Conservation (phyloP, 2,888 invertebrate species). For the Plebejus argus region DNA sequence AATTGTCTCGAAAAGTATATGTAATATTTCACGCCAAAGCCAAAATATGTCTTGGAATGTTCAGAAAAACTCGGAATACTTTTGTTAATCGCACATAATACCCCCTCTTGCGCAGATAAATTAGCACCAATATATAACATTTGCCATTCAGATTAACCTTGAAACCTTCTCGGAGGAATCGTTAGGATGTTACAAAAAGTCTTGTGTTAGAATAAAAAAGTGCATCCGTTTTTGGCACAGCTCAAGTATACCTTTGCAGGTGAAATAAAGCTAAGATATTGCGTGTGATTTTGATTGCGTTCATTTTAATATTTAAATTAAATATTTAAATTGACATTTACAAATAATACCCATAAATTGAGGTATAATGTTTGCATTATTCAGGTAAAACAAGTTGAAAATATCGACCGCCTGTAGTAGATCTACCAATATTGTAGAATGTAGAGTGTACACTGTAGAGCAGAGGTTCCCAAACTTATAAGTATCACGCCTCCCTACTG, state of each 20-base stretch:
- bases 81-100: constrained; percentile 11
- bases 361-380: neutral
- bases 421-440: too few relatives aligned
- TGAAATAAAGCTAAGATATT: constrained; percentile 4
- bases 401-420: too few relatives aligned
- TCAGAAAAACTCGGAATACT: neutral
- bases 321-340: neutral
- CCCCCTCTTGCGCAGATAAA: constrained; percentile 16
- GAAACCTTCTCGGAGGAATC: constrained; percentile 1
- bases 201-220: constrained; percentile 12
- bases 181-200: constrained; percentile 4
- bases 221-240: neutral
- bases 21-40: constrained; percentile 19
- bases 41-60: constrained; percentile 3
- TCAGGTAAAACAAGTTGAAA: too few relatives aligned
- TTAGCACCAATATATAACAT: constrained; percentile 6
- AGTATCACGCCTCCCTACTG: too few relatives aligned
- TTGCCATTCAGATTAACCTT: neutral
- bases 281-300: neutral
- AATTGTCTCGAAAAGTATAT: neutral
- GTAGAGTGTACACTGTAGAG: too few relatives aligned
- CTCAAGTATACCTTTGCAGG: neutral
- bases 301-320: neutral
- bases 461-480: too few relatives aligned
- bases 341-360: neutral